Evolutionary conservation across 2,113 vertebrate genomes (phyloP).

Genomic region (Ardeotis arabs): DNA sequence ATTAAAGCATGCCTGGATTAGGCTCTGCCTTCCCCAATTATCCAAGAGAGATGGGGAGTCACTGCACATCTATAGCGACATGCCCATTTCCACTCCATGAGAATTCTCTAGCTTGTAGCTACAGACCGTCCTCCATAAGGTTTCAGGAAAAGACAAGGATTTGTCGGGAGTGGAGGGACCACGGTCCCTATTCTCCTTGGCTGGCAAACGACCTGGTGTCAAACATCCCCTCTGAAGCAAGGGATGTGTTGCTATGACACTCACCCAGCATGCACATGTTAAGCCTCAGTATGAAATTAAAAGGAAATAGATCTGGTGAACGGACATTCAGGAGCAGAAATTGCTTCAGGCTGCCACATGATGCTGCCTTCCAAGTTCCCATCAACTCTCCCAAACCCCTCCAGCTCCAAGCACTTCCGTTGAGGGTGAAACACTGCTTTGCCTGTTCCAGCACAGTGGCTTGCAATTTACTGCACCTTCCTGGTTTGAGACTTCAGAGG

Average conservation of each 20-base stretch:
- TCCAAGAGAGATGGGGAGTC: neutral
- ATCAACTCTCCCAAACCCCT: neutral
- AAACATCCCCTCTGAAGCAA: neutral
- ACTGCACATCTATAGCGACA: neutral
- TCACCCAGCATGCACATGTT: neutral
- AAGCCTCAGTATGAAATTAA: neutral
- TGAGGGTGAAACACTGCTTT: neutral
- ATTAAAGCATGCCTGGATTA: neutral
- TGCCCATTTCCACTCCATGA: neutral
- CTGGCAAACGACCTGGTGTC: neutral
- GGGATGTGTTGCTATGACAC: neutral
- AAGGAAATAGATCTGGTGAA: neutral
- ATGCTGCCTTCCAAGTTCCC: neutral
- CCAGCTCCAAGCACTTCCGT: neutral
- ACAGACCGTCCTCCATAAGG: neutral
- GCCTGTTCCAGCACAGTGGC: neutral
- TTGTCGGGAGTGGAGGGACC: neutral
- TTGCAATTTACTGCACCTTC: neutral
- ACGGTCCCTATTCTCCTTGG: neutral
- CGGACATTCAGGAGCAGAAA: neutral
- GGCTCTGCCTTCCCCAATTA: neutral
- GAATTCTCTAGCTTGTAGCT: neutral
- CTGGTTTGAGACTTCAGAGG: neutral
- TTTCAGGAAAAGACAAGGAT: neutral
- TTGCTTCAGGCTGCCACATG: neutral